Base-by-base conservation (phyloP, 2,888 invertebrate species). In the Eupithecia abbreviata region DNA sequence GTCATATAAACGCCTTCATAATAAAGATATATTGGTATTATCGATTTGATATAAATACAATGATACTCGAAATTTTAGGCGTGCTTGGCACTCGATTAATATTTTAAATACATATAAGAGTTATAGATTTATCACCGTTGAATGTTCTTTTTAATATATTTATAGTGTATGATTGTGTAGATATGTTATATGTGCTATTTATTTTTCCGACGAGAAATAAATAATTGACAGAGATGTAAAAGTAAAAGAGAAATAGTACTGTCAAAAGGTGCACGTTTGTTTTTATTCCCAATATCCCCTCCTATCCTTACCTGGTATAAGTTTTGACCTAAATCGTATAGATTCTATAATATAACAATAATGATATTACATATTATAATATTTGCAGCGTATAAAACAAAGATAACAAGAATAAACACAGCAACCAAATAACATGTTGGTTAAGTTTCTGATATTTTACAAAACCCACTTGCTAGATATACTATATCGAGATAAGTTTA, bases 221-320 rank as follows among this genome's bases (percentile, higher is more conserved):
- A 88, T 90, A 87, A 85, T 87, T 88, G 85, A 90, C 82, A 85
- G 87, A 86, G 86, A 86, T 87, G 85, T 83, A 85, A 85, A 87
- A 85, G n/a, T 85, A 85, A 85, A 88, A 87, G 82, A 88, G 87
- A 85, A 85, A 88, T 89, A 89, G 87, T 87, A 84, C 85, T 89
- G 90, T 91, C 87, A 90, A 90, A 90, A 88, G 91, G 90, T 93
- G 93, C 91, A 92, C 89, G 87, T 89, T 90, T 88, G 90, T 92
- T 92, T 91, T 90, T 91, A 85, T 83, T 68, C 51, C 80, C 71
- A 41, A 49, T 68, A 18, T 81, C 87, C 83, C 72, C 51, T 83
- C 86, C 85, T 74, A 18, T 77, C 68, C 74, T 72, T 66, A 18
- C 78, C 47, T 81, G 81, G 88, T 88, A 87, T 89, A 86, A 85